Conservation (phyloP, 2,113 vertebrate genomes). For the Xyliphius kryptos region DNA sequence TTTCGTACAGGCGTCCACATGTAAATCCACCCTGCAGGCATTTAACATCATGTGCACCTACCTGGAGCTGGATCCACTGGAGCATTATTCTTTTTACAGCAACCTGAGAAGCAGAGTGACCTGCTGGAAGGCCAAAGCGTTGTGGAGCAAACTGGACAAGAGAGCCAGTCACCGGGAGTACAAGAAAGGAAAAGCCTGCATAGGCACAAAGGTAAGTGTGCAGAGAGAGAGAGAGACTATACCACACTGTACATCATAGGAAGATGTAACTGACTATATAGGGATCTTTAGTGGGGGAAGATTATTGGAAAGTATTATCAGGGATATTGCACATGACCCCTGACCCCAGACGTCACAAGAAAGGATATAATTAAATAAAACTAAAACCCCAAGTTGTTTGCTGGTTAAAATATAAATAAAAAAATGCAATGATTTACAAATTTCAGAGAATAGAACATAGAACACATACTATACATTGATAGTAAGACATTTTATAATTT, state of each 20-base stretch:
- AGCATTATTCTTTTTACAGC: conserved; percentile 80
- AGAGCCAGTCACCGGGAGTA: conserved; percentile 86
- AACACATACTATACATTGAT: too few species aligned
- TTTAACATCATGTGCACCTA: conserved; percentile 84
- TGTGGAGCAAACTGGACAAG: conserved; percentile 96
- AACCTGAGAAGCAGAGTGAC: conserved; percentile 81
- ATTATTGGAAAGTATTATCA: too few species aligned
- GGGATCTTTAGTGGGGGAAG: too few species aligned
- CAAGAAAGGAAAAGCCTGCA: conserved; percentile 76
- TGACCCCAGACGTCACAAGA: too few species aligned
- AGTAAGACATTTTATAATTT: too few species aligned
- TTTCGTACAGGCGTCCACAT: conserved; percentile 87
- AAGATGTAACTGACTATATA: too few species aligned
- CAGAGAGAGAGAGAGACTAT: neutral
- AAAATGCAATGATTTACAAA: too few species aligned
- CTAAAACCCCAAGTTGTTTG: too few species aligned
- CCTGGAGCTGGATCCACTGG: conserved; percentile 81
- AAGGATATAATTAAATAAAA: too few species aligned
- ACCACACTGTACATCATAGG: neutral
- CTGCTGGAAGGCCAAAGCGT: conserved; percentile 92
- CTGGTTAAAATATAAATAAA: too few species aligned
- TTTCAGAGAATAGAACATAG: too few species aligned
- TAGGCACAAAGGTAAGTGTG: conserved; percentile 78
- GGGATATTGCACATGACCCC: too few species aligned
- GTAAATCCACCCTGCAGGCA: conserved; percentile 88